Conservation (phyloP, 2,888 invertebrate species). For the Melitaea athalia region DNA sequence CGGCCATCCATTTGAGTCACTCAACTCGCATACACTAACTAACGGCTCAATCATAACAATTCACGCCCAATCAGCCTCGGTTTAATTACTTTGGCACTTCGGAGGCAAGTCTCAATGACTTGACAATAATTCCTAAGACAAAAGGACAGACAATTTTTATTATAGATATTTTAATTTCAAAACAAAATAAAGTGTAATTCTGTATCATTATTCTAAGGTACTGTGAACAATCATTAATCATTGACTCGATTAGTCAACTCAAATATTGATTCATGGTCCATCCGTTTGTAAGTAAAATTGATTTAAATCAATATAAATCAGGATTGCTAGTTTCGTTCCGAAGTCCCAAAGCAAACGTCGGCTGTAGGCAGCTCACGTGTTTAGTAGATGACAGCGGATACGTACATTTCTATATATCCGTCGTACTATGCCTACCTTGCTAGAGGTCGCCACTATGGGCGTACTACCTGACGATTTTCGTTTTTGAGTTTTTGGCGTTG, state of each 20-base stretch:
- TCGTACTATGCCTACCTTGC: slow-evolving; percentile 83
- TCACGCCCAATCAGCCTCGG: slow-evolving; percentile 23
- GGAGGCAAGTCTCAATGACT: neutral
- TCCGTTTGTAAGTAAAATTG: neutral
- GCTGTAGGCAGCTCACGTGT: slow-evolving; percentile 46
- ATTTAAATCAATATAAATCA: neutral
- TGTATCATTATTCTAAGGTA: neutral
- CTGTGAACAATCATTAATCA: neutral
- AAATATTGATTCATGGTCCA: slow-evolving; percentile 1
- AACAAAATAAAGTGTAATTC: neutral
- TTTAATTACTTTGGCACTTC: slow-evolving; percentile 16
- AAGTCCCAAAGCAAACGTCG: slow-evolving; percentile 9
- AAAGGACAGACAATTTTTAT: slow-evolving; percentile 19
- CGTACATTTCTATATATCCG: slow-evolving; percentile 84
- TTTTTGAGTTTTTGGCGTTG: slow-evolving; percentile 47
- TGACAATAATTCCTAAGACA: neutral
- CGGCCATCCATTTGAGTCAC: slow-evolving; percentile 24
- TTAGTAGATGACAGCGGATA: slow-evolving; percentile 76
- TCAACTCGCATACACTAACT: slow-evolving; percentile 36
- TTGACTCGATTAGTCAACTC: neutral
- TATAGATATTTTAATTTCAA: neutral
- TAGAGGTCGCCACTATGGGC: slow-evolving; percentile 70
- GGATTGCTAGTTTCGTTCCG: slow-evolving; percentile 7
- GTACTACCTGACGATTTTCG: slow-evolving; percentile 66
- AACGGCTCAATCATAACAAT: slow-evolving; percentile 28